Base-by-base conservation (phyloP, 2,888 invertebrate genomes). In the Neoscelio sp. region DNA sequence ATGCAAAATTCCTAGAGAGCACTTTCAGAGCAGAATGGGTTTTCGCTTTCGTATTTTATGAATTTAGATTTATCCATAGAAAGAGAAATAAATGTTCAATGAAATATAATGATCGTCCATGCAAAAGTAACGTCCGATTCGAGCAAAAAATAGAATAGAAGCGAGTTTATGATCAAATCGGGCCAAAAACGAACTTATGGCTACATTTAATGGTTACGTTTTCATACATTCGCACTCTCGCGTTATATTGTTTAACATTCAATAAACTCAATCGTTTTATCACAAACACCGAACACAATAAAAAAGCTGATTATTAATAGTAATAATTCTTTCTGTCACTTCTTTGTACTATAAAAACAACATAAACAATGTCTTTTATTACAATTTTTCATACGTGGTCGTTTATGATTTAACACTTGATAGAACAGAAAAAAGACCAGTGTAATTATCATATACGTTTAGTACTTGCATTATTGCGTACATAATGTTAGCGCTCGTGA, bases 171-270 rank as follows among this genome's bases (percentile, higher is more conserved):
- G 67, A 75, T 75, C 60, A 38, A 23, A 46, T 60, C 62, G 68
- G 68, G 60, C 75, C 68, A 62, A 68, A 68, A 75, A 38, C 65
- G 26, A 50, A 60, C 68, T 75, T 62, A 75, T 13, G 60, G 46
- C 44, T 28, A 38, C 58, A 12, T 62, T 75, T 68, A 75, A 75
- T 67, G 64, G 78, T 77, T 74, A 6, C 42, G 44, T 42, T 60
- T 71, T 50, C 6, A 23, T 23, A 23, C 6, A 23, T 23, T 23
- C 3, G 23, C 6, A 23, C 12, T 23, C 12, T 6, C 38, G n/a
- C 17, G 15, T 26, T 42, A 17, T 71, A 26, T 71, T 62, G 62
- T 71, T 60, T 35, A 62, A 62, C 52, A 17, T 71, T 62, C 62
- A 71, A 71, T 71, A 44, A 60, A 62, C 38, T 56, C 23, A 17